phyloP scores from a whole-genome alignment of 1,140 invertebrate genomes.

The Gonioctena quinquepunctata region DNA sequence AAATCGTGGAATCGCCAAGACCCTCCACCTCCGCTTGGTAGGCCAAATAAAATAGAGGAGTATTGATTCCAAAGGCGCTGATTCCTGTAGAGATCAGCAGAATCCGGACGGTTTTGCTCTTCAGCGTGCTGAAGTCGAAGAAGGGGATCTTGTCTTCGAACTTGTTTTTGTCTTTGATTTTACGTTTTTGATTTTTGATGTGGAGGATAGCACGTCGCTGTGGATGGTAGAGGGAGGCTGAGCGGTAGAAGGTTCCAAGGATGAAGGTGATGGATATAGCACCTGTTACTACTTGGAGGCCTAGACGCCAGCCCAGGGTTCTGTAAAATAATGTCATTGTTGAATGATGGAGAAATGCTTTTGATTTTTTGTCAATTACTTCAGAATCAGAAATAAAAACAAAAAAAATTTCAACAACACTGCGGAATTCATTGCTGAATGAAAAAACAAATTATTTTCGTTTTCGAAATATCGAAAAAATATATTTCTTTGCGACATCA shows the following conservation, averaged over 20 bases:
- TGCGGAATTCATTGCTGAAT: too few relatives aligned
- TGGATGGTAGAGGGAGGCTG: constrained; percentile 87
- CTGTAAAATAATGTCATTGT: constrained; percentile 57
- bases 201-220: constrained; percentile 86
- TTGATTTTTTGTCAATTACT: too few relatives aligned
- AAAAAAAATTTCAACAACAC: too few relatives aligned
- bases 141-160: constrained; percentile 79
- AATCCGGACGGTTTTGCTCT: constrained; percentile 82
- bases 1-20: constrained; percentile 68
- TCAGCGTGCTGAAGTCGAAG: constrained; percentile 83
- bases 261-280: constrained; percentile 84
- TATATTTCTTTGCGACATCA: too few relatives aligned
- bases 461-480: too few relatives aligned
- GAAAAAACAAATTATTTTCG: too few relatives aligned
- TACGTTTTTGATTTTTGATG: constrained; percentile 87
- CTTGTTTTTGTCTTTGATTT: constrained; percentile 77
- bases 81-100: constrained; percentile 77
- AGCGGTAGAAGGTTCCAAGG: constrained; percentile 85
- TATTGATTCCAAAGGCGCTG: constrained; percentile 81
- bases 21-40: constrained; percentile 74
- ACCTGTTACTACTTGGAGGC: constrained; percentile 83
- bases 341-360: too few relatives aligned
- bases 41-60: constrained; percentile 83
- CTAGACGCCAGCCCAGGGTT: constrained; percentile 84
- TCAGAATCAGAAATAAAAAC: too few relatives aligned